A percentile compares a stretch with the other conserved stretches of the same genome.
phyloP scores from a whole-genome alignment of 2,888 invertebrate genomes.

The Aelia acuminata region DNA sequence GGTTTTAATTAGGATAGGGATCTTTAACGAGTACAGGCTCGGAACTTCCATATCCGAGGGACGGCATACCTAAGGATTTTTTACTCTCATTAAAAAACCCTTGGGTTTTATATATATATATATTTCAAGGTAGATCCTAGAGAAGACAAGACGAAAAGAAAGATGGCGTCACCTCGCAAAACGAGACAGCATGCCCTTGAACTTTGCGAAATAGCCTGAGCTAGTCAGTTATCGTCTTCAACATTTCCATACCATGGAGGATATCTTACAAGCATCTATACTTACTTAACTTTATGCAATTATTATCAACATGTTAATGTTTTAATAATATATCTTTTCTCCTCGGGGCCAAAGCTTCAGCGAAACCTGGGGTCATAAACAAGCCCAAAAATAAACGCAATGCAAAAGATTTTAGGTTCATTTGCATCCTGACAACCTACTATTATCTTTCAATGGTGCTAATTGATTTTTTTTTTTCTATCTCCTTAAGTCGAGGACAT shows the following conservation, averaged over 20 bases:
- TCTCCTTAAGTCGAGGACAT: neutral
- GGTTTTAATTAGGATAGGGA: too few relatives aligned
- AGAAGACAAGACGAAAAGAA: neutral
- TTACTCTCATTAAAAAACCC: too few relatives aligned
- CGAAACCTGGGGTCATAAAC: too few relatives aligned
- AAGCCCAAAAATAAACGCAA: neutral
- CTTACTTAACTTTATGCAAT: too few relatives aligned
- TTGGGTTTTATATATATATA: too few relatives aligned
- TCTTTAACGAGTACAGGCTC: too few relatives aligned
- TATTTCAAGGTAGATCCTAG: slow-evolving; percentile 39
- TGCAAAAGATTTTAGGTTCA: slow-evolving; percentile 21
- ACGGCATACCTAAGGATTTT: too few relatives aligned
- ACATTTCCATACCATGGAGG: slow-evolving; percentile 22
- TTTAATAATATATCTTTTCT: neutral
- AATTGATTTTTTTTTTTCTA: neutral
- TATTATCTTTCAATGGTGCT: slow-evolving; percentile 29
- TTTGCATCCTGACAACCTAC: slow-evolving; percentile 24
- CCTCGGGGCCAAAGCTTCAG: neutral
- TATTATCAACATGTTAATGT: neutral
- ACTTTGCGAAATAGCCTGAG: slow-evolving; percentile 9
- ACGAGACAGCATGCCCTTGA: slow-evolving; percentile 34
- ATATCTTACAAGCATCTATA: slow-evolving; percentile 31
- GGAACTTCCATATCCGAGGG: too few relatives aligned
- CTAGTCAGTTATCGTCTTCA: slow-evolving; percentile 5
- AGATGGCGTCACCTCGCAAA: slow-evolving; percentile 19